phyloP scores from a whole-genome alignment of 2,797 vertebrate genomes.

The Tokudaia muenninki region DNA sequence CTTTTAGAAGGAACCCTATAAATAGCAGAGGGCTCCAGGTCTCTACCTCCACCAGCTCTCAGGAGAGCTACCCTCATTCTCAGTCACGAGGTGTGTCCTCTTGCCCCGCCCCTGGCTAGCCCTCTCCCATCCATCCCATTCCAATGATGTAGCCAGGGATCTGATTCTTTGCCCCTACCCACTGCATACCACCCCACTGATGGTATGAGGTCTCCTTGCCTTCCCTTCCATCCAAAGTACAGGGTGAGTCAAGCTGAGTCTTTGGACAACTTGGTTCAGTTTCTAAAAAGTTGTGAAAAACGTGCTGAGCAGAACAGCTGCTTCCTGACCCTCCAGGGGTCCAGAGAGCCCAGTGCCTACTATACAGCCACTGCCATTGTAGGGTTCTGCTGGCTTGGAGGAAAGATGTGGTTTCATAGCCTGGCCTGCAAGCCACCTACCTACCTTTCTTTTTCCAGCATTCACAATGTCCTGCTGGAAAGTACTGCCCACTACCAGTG shows the following conservation, averaged over 20 bases:
- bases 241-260: background rate
- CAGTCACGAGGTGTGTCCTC: background rate
- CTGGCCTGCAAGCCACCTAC: no score
- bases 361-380: background rate
- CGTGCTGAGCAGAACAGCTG: background rate
- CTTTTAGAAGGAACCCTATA: background rate
- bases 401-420: background rate
- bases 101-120: no score
- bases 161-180: background rate
- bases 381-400: background rate
- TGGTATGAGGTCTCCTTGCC: background rate
- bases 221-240: background rate
- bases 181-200: background rate
- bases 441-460: background rate
- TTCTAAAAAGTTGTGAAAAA: slow-evolving; percentile 71
- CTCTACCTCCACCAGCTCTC: background rate
- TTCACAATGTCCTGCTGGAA: slow-evolving; percentile 19
- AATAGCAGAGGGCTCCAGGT: background rate
- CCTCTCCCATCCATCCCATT: background rate
- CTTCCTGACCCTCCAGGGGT: background rate
- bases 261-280: slow-evolving; percentile 34
- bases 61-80: background rate
- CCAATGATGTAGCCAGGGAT: no score
- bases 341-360: background rate
- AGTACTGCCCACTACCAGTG: background rate